A percentile compares a stretch with the other conserved stretches of the same genome.
Evolutionary conservation across 2,797 vertebrate genomes (phyloP).

Genomic region (Hylomyscus alleni): DNA sequence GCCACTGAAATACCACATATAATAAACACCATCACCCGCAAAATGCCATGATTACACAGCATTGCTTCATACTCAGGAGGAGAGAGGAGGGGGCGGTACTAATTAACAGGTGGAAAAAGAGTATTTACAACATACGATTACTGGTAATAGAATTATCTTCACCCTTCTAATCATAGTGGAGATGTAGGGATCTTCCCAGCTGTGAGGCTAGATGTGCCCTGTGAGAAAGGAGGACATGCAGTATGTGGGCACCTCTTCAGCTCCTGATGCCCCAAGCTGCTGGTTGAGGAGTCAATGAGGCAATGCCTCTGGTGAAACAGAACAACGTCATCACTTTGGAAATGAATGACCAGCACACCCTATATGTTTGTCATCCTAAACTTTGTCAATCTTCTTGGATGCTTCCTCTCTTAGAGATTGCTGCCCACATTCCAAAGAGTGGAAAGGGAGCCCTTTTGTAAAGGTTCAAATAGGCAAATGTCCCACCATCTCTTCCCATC

Average conservation of each 20-base stretch:
- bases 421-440: neutral
- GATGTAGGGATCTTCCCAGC: constrained; percentile 12
- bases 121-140: constrained; percentile 77
- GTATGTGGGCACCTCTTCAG: neutral
- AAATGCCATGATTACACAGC: constrained; percentile 74
- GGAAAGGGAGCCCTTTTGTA: constrained; percentile 8
- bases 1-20: constrained; percentile 70
- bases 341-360: neutral
- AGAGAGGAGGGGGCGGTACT: constrained; percentile 42
- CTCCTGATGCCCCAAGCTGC: neutral
- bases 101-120: constrained; percentile 78
- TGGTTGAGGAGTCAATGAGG: neutral
- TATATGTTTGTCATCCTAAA: neutral
- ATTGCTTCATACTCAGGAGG: constrained; percentile 36
- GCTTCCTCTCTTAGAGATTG: neutral
- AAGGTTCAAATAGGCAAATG: neutral
- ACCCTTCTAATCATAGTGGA: constrained; percentile 42
- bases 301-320: no score
- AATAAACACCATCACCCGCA: constrained; percentile 67
- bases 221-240: neutral
- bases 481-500: fast-evolving
- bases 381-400: fast-evolving
- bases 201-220: neutral
- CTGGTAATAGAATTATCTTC: constrained; percentile 79
- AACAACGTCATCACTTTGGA: neutral